Conservation (phyloP, 2,888 invertebrate species). For the Cantharis rustica region DNA sequence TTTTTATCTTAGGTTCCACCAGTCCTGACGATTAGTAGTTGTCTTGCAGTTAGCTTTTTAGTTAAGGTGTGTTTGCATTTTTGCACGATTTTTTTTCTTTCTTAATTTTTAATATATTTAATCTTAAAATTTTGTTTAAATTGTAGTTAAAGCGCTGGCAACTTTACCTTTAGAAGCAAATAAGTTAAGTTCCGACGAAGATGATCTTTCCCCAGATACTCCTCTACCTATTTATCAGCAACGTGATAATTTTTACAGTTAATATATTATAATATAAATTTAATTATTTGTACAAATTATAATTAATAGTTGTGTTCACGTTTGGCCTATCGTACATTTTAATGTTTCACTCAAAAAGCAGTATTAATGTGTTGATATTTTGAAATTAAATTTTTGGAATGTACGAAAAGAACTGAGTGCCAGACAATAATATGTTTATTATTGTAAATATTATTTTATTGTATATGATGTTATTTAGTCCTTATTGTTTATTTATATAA, state of each 20-base stretch:
- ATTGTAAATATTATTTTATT: constrained; percentile 36
- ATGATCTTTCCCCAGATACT: constrained; percentile 76
- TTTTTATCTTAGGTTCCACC: constrained; percentile 53
- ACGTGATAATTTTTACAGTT: constrained; percentile 78
- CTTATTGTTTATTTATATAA: constrained; percentile 22
- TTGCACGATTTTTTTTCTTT: constrained; percentile 16
- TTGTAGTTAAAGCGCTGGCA: constrained; percentile 71
- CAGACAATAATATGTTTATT: constrained; percentile 46
- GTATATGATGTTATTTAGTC: constrained; percentile 30
- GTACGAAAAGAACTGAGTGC: constrained; percentile 47
- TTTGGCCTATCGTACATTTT: constrained; percentile 43
- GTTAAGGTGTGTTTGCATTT: constrained; percentile 40
- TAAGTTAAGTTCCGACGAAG: constrained; percentile 65
- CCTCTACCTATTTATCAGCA: constrained; percentile 85
- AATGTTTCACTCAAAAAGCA: constrained; percentile 27
- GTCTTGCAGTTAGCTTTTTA: constrained; percentile 38
- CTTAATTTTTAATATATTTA: background rate
- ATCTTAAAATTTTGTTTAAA: background rate
- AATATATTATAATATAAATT: constrained; percentile 40
- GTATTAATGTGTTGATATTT: constrained; percentile 28
- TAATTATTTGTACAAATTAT: constrained; percentile 47
- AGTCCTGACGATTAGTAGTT: constrained; percentile 48
- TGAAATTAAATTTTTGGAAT: constrained; percentile 25
- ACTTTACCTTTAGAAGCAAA: constrained; percentile 65
- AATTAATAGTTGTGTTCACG: constrained; percentile 47